These are phyloP conservation scores for Macrosteles quadrilineatus DNA, from an alignment of 1,140 invertebrate genomes.

Conservation along the genomic window DNA sequence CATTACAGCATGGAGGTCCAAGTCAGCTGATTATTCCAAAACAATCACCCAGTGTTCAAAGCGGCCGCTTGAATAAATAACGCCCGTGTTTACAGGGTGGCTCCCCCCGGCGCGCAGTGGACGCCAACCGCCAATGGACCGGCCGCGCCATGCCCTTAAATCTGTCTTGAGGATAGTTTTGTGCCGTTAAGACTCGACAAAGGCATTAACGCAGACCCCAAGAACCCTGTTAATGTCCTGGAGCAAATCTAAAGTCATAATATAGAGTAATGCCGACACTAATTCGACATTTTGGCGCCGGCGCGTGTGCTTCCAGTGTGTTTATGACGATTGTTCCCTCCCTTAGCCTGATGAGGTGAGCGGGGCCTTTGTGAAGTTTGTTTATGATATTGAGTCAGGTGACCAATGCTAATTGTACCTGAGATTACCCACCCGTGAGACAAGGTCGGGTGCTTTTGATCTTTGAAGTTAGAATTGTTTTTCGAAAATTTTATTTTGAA, in stretches of 20 bases:
- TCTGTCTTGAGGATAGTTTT: constrained; percentile 8
- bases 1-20: too few relatives aligned
- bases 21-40: too few relatives aligned
- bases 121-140: constrained; percentile 14
- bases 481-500: too few relatives aligned
- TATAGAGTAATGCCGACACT: not conserved
- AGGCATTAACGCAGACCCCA: constrained; percentile 10
- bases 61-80: constrained; percentile 2
- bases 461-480: too few relatives aligned
- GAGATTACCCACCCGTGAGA: too few relatives aligned
- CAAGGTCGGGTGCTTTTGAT: too few relatives aligned
- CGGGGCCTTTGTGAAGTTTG: too few relatives aligned
- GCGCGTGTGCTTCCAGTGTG: not conserved
- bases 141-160: not conserved
- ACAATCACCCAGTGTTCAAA: not conserved
- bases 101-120: not conserved
- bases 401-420: too few relatives aligned
- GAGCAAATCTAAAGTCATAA: constrained; percentile 20
- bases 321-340: not conserved
- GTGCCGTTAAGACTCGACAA: not conserved
- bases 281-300: not conserved
- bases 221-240: constrained; percentile 12
- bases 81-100: not conserved
- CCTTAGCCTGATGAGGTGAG: too few relatives aligned
- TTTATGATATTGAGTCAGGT: too few relatives aligned